Evolutionary conservation across 2,113 vertebrate genomes (phyloP).

Genomic region (Lepisosteus oculatus): DNA sequence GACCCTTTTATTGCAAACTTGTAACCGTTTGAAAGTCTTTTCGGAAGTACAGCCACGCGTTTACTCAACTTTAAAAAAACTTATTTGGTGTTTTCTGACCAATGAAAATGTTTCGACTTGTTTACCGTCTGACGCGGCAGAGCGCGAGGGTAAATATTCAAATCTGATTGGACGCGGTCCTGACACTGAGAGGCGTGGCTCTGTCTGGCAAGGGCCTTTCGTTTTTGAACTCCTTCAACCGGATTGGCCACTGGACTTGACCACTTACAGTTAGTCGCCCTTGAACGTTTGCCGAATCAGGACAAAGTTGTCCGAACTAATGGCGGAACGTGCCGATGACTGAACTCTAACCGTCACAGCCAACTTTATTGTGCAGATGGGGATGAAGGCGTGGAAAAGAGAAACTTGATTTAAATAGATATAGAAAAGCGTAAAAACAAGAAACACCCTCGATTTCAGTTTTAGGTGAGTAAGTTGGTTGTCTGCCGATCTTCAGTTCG

Average conservation of each 20-base stretch:
- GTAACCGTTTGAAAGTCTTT: not conserved
- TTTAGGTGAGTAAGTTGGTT: no score
- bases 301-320: constrained; percentile 9
- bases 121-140: not conserved
- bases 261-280: constrained; percentile 22
- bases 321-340: constrained; percentile 15
- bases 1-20: not conserved
- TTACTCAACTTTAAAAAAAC: no score
- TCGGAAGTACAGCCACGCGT: not conserved
- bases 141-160: constrained; percentile 43
- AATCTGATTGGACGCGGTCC: constrained; percentile 54
- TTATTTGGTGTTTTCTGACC: not conserved
- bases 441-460: not conserved
- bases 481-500: no score
- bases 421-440: not conserved
- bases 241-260: constrained; percentile 49
- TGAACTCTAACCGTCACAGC: constrained; percentile 11
- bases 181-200: constrained; percentile 37
- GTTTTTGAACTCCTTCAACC: constrained; percentile 54
- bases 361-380: not conserved
- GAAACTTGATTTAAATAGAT: not conserved
- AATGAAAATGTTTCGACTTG: not conserved
- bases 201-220: no score
- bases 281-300: constrained; percentile 10
- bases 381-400: no score